These are phyloP conservation scores for Petromus typicus DNA, from an alignment of 2,113 vertebrate species.

Conservation along the genomic window DNA sequence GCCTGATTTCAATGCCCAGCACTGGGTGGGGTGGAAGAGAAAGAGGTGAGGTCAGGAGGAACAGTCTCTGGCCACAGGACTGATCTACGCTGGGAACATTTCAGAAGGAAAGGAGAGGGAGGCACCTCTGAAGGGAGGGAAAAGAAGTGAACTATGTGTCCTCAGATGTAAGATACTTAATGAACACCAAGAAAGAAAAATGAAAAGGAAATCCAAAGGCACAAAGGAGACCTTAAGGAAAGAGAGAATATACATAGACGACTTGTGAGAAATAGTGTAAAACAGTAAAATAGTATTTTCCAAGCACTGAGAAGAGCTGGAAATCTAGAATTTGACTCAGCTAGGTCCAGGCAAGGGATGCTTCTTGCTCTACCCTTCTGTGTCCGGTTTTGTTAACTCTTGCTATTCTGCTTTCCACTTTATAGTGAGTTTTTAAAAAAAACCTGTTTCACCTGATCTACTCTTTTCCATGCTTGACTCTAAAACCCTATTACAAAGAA, in stretches of 20 bases:
- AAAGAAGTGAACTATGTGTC: too few species aligned
- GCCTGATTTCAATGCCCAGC: not conserved
- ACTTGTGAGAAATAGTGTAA: not conserved
- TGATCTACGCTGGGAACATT: not conserved
- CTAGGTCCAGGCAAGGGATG: not conserved
- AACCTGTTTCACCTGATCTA: not conserved
- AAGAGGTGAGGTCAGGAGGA: not conserved
- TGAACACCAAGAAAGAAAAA: not conserved
- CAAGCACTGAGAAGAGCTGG: not conserved
- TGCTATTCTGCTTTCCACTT: not conserved
- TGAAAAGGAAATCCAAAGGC: not conserved
- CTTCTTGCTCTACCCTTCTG: not conserved
- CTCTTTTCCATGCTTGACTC: not conserved
- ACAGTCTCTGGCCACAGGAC: not conserved
- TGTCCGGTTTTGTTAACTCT: not conserved
- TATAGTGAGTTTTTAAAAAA: not conserved
- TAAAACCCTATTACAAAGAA: not conserved
- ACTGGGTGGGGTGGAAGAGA: not conserved
- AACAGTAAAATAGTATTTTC: not conserved
- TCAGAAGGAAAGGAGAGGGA: not conserved
- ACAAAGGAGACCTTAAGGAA: not conserved
- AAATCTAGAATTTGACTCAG: not conserved
- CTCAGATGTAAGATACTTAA: not conserved
- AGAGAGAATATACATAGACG: not conserved
- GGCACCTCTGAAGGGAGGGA: not conserved